Base-by-base conservation (phyloP, 2,797 vertebrate genomes). In the Acrocephalus scirpaceus region DNA sequence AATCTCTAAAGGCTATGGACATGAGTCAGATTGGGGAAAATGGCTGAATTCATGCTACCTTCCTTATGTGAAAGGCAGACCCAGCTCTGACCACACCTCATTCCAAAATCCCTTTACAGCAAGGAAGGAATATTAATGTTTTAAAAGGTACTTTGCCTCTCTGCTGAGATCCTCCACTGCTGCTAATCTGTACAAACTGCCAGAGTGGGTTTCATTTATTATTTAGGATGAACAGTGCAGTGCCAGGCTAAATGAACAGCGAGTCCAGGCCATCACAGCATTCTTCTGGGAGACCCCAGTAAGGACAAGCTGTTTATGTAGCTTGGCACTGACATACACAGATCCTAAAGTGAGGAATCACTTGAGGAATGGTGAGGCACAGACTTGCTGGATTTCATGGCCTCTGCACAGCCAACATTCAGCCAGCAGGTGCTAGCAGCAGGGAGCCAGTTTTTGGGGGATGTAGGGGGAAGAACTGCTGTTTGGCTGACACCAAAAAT, bases 41-140 rank as follows among this genome's bases (percentile, higher is more conserved):
- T 3, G 4, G 9, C 45, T 82, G 50, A 61, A 85, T 58, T 84
- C n/a, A 27, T 45, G 36, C 19, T 36, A 1, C 32, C 51, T 82
- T 21, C 65, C 34, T 62, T 27, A 13, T 1, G 5, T 29, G 45
- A 54, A 78, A 53, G 48, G 26, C 56, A 76, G 34, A 36, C 16
- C 58, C 45, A 70, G 27, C 58, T 84, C 32, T 56, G 70, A 45
- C 50, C n/a, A 51, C 2, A 51, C 47, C 29, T 30, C 61, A 69
- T 51, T 18, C 44, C 83, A 92, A 84, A 86, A 83, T 30, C 67
- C 45, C 45, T 65, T 82, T 26, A 57, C 10, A 74, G 56, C 48
- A 71, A 65, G 18, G n/a, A n/a, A 74, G 45, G 45, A 92, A 51
- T 92, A 96, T 92, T 74, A 92, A 97, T 94, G 88, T 86, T 95